Conservation (phyloP, 2,797 vertebrate genomes). For the Bryconaethiops microstoma region DNA sequence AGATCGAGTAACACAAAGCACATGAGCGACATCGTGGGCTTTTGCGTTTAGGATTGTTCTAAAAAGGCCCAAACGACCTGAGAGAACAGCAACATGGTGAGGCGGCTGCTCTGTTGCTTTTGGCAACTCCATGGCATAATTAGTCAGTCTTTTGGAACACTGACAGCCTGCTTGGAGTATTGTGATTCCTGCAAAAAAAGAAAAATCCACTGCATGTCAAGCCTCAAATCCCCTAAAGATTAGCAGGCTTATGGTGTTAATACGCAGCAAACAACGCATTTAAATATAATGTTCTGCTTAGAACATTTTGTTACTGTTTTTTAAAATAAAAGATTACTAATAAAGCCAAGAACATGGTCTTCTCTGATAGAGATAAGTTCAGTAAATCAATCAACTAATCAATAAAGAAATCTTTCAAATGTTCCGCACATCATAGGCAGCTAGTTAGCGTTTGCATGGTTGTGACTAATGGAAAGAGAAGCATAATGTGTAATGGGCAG, state of each 20-base stretch:
- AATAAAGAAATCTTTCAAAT: background rate
- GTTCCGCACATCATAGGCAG: background rate
- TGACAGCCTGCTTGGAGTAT: conserved; percentile 45
- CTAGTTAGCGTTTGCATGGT: too few species aligned
- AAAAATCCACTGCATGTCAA: conserved; percentile 16
- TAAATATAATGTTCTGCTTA: background rate
- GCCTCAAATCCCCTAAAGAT: conserved; percentile 14
- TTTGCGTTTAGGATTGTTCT: background rate
- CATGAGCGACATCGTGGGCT: background rate
- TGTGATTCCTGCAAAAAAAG: conserved; percentile 8
- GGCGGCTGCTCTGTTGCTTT: conserved; percentile 29
- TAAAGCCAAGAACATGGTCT: background rate
- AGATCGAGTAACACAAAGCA: background rate
- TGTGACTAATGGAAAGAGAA: background rate
- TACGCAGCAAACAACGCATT: background rate
- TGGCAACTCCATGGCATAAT: conserved; percentile 42
- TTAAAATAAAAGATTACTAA: background rate
- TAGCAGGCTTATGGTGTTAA: conserved; percentile 4
- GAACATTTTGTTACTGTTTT: background rate
- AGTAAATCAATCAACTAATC: background rate
- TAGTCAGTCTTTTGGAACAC: conserved; percentile 46
- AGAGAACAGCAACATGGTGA: conserved; percentile 35
- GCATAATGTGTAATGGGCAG: background rate
- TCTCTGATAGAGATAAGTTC: background rate
- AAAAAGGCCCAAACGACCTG: conserved; percentile 15